Evolutionary conservation across 2,113 vertebrate genomes (phyloP), one percentile per base, ranked within the genome.

Genomic region (Andinoacara biseriatus): DNA sequence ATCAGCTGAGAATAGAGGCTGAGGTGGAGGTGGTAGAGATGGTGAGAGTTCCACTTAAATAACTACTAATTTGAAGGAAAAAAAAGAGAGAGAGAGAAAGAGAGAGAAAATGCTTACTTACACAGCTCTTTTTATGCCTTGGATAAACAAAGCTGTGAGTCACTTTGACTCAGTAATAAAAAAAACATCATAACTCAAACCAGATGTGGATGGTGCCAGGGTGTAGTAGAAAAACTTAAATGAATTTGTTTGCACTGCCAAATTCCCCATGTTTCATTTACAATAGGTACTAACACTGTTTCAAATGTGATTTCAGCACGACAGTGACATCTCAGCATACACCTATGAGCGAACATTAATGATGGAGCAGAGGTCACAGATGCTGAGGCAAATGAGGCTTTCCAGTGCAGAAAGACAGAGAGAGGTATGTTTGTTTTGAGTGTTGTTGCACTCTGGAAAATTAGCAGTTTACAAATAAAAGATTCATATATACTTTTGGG

Each of bases 281-380:
- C 20, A 80, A 7, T 40, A 24, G 7, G 3, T 17, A 10, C 11
- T 78, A 38, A 65, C 43, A 76, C 35, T 81, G 77, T 80, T 13
- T 74, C 15, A 24, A 76, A 60, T 72, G 20, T 22, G 17, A 35
- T 82, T 90, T 38, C 75, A 99, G 98, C 97, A 99, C 40, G 96
- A 99, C 86, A 99, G 98, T 9, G 98, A 99, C 93, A 99, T 99
- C 84, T 99, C 98, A 8, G 98, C 98, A 0, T 99, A 99, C 86
- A 99, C 98, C 3, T 99, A 99, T 0, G 98, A 99, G 93, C 95
- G 98, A 35, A 99, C 98, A 1, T 91, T 99, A 88, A 99, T 99
- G 98, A 99, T 99, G 98, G 98, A 99, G 87, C 98, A 99, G 93
- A 96, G 98, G 82, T 99, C 98, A 65, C 98, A 99, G 93, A 99